Evolutionary conservation across 2,888 invertebrate species (phyloP).

Genomic region (Esperia sulphurella): DNA sequence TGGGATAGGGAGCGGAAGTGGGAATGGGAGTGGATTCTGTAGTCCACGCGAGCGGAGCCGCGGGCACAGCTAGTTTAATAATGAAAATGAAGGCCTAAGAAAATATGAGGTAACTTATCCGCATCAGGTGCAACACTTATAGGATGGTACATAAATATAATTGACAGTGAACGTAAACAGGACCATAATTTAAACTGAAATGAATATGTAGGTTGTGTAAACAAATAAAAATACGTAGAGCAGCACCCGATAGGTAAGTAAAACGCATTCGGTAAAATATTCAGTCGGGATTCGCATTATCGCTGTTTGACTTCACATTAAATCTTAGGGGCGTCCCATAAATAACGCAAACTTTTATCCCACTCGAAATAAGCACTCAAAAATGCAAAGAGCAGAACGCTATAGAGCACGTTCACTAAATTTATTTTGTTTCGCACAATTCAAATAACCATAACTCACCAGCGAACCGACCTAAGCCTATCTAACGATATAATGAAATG

Average conservation of each 20-base stretch:
- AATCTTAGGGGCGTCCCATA: slow-evolving; percentile 73
- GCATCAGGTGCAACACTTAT: too few relatives aligned
- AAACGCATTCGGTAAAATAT: slow-evolving; percentile 44
- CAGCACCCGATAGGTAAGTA: not conserved
- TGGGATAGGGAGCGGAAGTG: too few relatives aligned
- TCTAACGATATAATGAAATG: slow-evolving; percentile 78
- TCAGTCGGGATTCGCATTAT: slow-evolving; percentile 68
- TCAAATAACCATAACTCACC: slow-evolving; percentile 79
- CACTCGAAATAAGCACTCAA: slow-evolving; percentile 78
- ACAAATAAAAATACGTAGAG: too few relatives aligned
- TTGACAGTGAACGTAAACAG: too few relatives aligned
- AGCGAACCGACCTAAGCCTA: slow-evolving; percentile 67
- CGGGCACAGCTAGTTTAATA: too few relatives aligned
- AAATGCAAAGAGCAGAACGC: slow-evolving; percentile 79
- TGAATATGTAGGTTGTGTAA: too few relatives aligned
- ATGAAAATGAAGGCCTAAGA: too few relatives aligned
- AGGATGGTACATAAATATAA: too few relatives aligned
- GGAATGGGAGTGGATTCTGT: too few relatives aligned
- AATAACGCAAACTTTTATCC: slow-evolving; percentile 79
- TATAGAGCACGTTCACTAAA: slow-evolving; percentile 77
- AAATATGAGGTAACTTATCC: too few relatives aligned
- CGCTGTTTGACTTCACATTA: slow-evolving; percentile 78
- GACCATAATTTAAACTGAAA: too few relatives aligned
- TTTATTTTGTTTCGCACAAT: slow-evolving; percentile 79
- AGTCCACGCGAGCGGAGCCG: too few relatives aligned